Conservation (phyloP, 2,113 vertebrate species). For the Psittacus erithacus region DNA sequence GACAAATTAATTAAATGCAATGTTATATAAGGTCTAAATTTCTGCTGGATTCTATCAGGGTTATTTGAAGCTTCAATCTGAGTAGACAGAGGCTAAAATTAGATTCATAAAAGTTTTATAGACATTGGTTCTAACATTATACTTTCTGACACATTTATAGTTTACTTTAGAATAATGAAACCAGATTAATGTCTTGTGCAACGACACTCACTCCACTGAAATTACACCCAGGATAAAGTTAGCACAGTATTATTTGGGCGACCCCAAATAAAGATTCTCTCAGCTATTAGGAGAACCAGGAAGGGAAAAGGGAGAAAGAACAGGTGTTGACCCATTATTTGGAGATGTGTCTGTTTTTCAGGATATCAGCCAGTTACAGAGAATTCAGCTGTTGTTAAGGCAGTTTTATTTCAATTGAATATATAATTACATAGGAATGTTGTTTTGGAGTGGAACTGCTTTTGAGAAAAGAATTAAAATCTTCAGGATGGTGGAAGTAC, state of each 20-base stretch:
- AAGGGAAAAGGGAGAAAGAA: background rate
- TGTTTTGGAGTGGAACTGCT: background rate
- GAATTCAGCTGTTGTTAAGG: slow-evolving; percentile 16
- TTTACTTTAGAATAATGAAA: background rate
- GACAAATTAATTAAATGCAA: background rate
- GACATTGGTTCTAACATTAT: background rate
- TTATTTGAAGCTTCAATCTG: background rate
- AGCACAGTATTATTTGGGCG: background rate
- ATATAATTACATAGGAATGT: slow-evolving; percentile 19
- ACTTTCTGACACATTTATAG: background rate
- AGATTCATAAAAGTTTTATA: background rate
- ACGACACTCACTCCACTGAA: background rate
- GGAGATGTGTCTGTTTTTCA: slow-evolving; percentile 5
- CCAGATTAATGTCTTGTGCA: background rate
- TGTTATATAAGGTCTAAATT: background rate
- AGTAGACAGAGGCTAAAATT: background rate
- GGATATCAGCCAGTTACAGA: background rate
- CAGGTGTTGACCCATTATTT: slow-evolving; percentile 32
- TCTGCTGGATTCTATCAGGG: background rate
- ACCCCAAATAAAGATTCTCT: background rate
- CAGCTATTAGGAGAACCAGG: background rate
- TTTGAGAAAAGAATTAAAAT: background rate
- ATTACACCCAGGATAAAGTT: background rate
- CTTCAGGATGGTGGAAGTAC: background rate
- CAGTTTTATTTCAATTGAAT: slow-evolving; percentile 39